Evolutionary conservation across 2,888 invertebrate genomes (phyloP), one percentile per base, ranked within the genome.

Genomic region (Furcula furcula): DNA sequence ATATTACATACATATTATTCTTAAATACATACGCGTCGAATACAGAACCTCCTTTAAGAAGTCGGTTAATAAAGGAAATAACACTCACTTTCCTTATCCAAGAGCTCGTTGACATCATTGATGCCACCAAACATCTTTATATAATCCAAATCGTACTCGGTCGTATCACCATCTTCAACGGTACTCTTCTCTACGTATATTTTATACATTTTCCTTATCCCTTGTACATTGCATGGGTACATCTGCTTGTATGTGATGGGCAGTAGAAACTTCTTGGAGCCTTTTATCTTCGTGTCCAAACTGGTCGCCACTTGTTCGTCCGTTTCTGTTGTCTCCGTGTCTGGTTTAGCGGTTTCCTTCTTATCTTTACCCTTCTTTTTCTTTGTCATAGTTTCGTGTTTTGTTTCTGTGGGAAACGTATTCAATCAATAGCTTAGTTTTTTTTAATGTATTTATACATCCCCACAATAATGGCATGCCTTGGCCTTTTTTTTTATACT

Each of bases 51-150:
- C n/a, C n/a, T n/a, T n/a, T n/a, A n/a, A n/a, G n/a, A n/a, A n/a
- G 20, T 2, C 2, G 20, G 7, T 20, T 2, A 7, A 20, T 7
- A 7, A 4, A 20, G 7, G 7, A 20, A 4, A 22, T 3, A 20
- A 15, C n/a, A 31, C 84, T 82, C 21, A 87, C 87, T 58, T 51
- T 89, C 85, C 30, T 49, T 36, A 61, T 87, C 82, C 44, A 88
- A 54, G 1, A 81, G 34, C 22, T 80, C 76, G 23, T 82, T 83
- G 6, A 89, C 53, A 15, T 89, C 84, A 36, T 78, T 83, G 3
- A 68, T 74, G 13, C 43, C 74, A 1, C 85, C 86, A 29, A 85
- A 88, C 7, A 87, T 53, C 47, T 78, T 79, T 4, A 78, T 42
- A 38, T 65, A 76, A 36, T 73, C 70, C 3, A 62, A 29, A 28